These are phyloP conservation scores for Maniola hyperantus DNA, from an alignment of 2,888 invertebrate species.

Conservation along the genomic window DNA sequence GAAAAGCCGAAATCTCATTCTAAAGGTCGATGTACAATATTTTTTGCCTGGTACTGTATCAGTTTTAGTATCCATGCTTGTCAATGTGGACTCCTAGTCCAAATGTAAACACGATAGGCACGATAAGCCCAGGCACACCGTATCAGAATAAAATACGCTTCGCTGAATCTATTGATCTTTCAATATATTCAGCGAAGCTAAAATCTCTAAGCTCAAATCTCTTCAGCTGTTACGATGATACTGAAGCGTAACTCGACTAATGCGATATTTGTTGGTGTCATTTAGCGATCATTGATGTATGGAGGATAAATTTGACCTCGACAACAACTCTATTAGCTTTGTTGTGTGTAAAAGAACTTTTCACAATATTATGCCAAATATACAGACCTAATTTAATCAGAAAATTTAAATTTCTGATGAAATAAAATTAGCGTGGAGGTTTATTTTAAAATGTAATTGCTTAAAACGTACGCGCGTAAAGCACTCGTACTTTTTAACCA, in stretches of 20 bases:
- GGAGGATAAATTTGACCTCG: too few species aligned
- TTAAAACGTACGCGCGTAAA: conserved; percentile 1
- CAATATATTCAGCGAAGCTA: too few species aligned
- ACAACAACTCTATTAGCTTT: too few species aligned
- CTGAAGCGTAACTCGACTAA: neutral
- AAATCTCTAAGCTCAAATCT: neutral
- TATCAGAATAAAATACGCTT: conserved; percentile 10
- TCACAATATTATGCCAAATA: conserved; percentile 4
- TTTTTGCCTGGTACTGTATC: too few species aligned
- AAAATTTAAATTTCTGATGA: conserved; percentile 3
- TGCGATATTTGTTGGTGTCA: neutral
- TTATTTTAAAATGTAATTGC: conserved; percentile 14
- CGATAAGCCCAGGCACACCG: neutral
- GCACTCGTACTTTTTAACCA: conserved; percentile 10
- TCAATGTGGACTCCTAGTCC: neutral
- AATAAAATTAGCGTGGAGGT: conserved; percentile 11
- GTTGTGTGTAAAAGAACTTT: neutral
- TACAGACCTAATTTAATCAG: conserved; percentile 5
- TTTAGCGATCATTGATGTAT: too few species aligned
- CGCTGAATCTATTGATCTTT: conserved; percentile 12
- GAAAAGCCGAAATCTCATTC: too few species aligned
- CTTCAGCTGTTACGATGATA: conserved; percentile 21
- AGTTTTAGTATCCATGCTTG: too few species aligned
- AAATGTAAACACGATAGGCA: neutral
- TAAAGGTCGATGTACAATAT: too few species aligned